Evolutionary conservation across 1,140 invertebrate genomes (phyloP), one percentile per base, ranked within the genome.

Genomic region (Trichomalopsis sarcophagae): DNA sequence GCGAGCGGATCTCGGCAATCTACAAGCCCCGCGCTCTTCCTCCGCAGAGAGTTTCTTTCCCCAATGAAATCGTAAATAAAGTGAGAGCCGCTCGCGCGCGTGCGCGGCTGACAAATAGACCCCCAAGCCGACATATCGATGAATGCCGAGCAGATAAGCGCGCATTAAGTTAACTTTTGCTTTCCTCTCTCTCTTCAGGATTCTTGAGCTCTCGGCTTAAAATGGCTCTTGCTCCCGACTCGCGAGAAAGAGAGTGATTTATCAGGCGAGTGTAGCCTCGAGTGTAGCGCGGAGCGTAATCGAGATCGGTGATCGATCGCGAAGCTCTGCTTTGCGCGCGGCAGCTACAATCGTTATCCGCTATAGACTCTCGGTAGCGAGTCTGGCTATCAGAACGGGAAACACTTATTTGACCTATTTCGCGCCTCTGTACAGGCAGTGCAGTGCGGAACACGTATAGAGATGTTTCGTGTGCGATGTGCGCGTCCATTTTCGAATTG

Each of bases 281-380:
- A 62, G 55, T 62, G 23, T 13, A 17, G n/a, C 3, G 68, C 36
- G 9, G 33, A 14, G 74, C 69, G 69, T 82, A 89, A 89, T 89
- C 88, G 88, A 86, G 87, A 89, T 89, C 85, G 87, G 87, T 84
- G 88, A 89, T 89, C 88, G 88, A 90, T 89, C 87, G 87, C 77
- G 82, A 62, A 62, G 2, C 17, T 62, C 55, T 62, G 21, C 21
- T 17, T 1, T 7, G 55, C 88, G 86, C 84, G 11, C 10, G 47
- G 14, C 73, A 69, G 74, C 81, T 76, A 74, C 81, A 83, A 83
- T 83, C 81, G 40, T 66, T 79, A 62, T n/a, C 62, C 23, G 44
- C 44, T 50, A 6, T 50, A 6, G 3, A 4, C 40, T 62, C 55
- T 62, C 21, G 55, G 55, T 62, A 62, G 77, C 50, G 4, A 27